A percentile compares a stretch with the other conserved stretches of the same genome.
Evolutionary conservation across 2,888 invertebrate species (phyloP).

Genomic region (Phortica magna): DNA sequence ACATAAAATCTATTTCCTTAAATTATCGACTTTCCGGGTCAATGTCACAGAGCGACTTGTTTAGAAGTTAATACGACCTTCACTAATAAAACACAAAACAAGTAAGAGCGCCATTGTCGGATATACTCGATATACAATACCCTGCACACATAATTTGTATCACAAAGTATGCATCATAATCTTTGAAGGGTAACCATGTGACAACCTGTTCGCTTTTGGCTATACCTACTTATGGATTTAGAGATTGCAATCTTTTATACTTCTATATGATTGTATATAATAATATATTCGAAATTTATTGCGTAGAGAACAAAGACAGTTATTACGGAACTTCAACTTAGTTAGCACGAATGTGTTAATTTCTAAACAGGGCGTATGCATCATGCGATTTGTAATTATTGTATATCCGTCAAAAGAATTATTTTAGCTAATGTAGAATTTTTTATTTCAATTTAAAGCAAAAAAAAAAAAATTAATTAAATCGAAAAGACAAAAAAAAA

Average conservation of each 20-base stretch:
- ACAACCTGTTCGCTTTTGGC: no score
- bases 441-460: conserved; percentile 46
- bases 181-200: no score
- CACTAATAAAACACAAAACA: background rate
- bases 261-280: no score
- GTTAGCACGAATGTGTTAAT: conserved; percentile 24
- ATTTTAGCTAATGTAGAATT: background rate
- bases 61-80: background rate
- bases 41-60: no score
- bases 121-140: no score
- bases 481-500: conserved; percentile 34
- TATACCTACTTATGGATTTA: no score
- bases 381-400: background rate
- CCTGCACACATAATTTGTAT: no score
- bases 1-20: no score
- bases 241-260: no score
- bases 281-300: background rate
- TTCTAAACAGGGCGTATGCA: background rate
- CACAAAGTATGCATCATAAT: no score
- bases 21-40: no score
- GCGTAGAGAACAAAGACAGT: background rate
- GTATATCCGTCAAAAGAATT: background rate
- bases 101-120: no score
- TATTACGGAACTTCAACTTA: background rate
- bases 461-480: conserved; percentile 43